phyloP scores from a whole-genome alignment of 2,888 invertebrate species.

The Blastobasis lacticolella region DNA sequence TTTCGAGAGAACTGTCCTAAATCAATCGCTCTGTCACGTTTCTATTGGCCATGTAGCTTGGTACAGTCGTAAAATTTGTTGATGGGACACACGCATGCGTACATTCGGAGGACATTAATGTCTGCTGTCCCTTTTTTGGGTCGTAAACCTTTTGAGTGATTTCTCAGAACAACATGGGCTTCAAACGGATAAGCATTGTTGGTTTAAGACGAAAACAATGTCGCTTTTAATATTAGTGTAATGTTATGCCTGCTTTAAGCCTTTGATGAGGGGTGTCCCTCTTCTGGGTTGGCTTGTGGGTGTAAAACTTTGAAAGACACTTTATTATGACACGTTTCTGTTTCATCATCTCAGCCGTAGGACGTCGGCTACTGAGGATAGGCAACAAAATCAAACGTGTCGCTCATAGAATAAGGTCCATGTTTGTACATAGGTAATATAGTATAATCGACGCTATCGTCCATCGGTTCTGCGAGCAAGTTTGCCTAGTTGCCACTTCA shows the following conservation, averaged over 20 bases:
- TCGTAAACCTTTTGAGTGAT: slow-evolving; percentile 53
- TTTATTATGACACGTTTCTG: no score
- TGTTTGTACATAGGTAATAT: no score
- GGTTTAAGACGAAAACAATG: slow-evolving; percentile 17
- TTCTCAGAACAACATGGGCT: slow-evolving; percentile 51
- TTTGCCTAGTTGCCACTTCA: no score
- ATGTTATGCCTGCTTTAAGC: not conserved
- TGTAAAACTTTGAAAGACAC: no score
- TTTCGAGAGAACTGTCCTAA: slow-evolving; percentile 51
- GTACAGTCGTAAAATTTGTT: slow-evolving; percentile 51
- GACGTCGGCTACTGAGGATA: no score
- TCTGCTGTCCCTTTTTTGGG: slow-evolving; percentile 21
- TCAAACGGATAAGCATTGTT: slow-evolving; percentile 46
- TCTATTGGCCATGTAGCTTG: slow-evolving; percentile 45
- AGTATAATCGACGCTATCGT: no score
- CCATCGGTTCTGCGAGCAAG: no score
- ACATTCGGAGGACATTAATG: slow-evolving; percentile 53
- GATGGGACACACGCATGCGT: slow-evolving; percentile 45
- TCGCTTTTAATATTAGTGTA: slow-evolving; percentile 25
- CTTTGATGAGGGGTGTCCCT: slow-evolving; percentile 5
- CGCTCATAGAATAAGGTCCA: no score
- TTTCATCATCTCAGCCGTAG: no score
- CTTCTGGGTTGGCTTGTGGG: no score
- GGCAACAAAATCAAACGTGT: no score
- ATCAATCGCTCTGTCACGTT: slow-evolving; percentile 47